phyloP scores from a whole-genome alignment of 1,140 invertebrate species.

The Limonius californicus region DNA sequence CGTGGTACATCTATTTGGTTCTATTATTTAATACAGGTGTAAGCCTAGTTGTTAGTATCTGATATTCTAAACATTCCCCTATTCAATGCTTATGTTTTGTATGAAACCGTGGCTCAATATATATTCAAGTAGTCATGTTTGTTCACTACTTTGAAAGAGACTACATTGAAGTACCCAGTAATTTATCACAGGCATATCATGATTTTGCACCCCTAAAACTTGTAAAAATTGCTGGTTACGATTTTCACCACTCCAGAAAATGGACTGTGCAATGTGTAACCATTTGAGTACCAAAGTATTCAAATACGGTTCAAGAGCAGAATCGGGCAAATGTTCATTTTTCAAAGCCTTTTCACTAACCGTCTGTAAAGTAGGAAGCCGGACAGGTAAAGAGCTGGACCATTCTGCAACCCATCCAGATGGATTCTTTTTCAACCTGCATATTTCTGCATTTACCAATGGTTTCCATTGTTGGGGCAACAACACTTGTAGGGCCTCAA shows the following conservation, averaged over 20 bases:
- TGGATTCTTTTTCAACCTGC: conserved; percentile 7
- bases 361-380: conserved; percentile 13
- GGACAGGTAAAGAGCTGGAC: conserved; percentile 9
- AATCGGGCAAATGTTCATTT: conserved; percentile 17
- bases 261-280: conserved; percentile 8
- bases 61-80: too few species aligned
- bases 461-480: conserved; percentile 9
- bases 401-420: conserved; percentile 7
- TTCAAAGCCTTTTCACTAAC: conserved; percentile 16
- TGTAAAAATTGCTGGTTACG: conserved; percentile 13
- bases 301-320: conserved; percentile 12
- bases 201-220: conserved; percentile 16
- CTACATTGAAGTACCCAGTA: conserved; percentile 8
- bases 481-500: conserved; percentile 9
- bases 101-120: too few species aligned
- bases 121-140: too few species aligned
- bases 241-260: background rate
- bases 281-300: conserved; percentile 15
- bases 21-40: too few species aligned
- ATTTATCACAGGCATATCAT: conserved; percentile 18
- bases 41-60: too few species aligned
- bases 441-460: background rate
- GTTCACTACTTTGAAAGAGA: too few species aligned
- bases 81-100: too few species aligned
- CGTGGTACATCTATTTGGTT: too few species aligned